Base-by-base conservation (phyloP, 2,797 vertebrate genomes). In the Pseudochaenichthys georgianus region DNA sequence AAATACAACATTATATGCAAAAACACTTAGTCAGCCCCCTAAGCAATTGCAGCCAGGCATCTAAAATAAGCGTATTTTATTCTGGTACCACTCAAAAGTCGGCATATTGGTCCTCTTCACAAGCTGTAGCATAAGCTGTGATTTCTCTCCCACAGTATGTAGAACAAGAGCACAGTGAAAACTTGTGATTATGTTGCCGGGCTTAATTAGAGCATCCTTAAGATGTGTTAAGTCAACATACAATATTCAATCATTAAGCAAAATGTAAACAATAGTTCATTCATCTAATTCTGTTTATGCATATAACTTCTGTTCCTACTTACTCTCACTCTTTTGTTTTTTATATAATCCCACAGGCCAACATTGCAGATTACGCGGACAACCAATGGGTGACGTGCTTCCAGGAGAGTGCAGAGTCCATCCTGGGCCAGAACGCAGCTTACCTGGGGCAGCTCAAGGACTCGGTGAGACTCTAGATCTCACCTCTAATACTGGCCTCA, bases 361-460 rank as follows among this genome's bases (percentile, higher is more conserved):
- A 99, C 88, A 94, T 99, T 83, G 96, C 98, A 7, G 98, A 99
- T 90, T 95, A 95, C 58, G 93, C 94, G 0, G 97, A 99, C 74
- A 99, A 99, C 88, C 98, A 99, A 90, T 99, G 98, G 98, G 94
- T 99, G 86, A 99, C 96, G 9, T 99, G 98, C 89, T 99, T 99
- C 94, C 98, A 99, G 88, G 98, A 99, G 54, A 90, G 94, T 51
- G 97, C 97, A 3, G 98, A 99, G 92, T 91, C 95, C 72, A 96
- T 99, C 83, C 94, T 99, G 64, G 97, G 98, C 65, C 97, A 99
- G 81, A 98, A 94, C 0, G 86, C 97, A 4, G 93, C 95, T 80
- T 97, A 97, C 81, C 91, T 99, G 23, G 98, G 98, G 64, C 97
- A 99, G 70, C 93, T 99, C 67, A 98, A 96, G 88, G 98, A 98